Evolutionary conservation across 2,888 invertebrate species (phyloP).

Genomic region (Tenthredo livida): DNA sequence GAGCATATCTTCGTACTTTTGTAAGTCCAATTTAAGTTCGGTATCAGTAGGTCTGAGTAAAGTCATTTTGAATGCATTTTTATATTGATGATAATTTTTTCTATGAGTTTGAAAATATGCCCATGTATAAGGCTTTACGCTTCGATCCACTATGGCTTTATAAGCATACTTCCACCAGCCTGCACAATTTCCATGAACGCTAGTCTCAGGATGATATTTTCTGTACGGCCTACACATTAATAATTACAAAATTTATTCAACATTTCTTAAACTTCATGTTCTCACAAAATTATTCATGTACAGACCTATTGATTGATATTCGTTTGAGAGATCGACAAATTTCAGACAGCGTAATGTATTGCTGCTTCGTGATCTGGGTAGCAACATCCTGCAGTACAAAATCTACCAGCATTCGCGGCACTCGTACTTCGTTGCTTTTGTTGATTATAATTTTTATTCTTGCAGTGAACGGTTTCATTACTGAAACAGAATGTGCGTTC

Average conservation of each 20-base stretch:
- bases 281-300: conserved; percentile 54
- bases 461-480: conserved; percentile 88
- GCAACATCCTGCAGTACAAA: conserved; percentile 88
- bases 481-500: conserved; percentile 78
- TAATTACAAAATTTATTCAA: neutral
- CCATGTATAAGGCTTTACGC: conserved; percentile 89
- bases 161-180: conserved; percentile 90
- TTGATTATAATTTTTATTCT: conserved; percentile 89
- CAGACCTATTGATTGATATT: conserved; percentile 85
- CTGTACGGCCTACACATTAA: conserved; percentile 72
- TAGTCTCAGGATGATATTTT: conserved; percentile 83
- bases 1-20: conserved; percentile 87
- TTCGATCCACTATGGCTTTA: conserved; percentile 85
- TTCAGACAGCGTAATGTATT: conserved; percentile 84
- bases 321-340: conserved; percentile 82
- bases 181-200: conserved; percentile 81
- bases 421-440: conserved; percentile 82
- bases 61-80: conserved; percentile 85
- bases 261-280: neutral
- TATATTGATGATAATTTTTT: conserved; percentile 85
- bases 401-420: conserved; percentile 84
- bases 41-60: conserved; percentile 87
- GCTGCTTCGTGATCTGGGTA: conserved; percentile 85
- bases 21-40: conserved; percentile 86
- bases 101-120: conserved; percentile 84